Evolutionary conservation across 2,113 vertebrate species (phyloP), one percentile per base, ranked within the genome.

Genomic region (Amia ocellicauda): DNA sequence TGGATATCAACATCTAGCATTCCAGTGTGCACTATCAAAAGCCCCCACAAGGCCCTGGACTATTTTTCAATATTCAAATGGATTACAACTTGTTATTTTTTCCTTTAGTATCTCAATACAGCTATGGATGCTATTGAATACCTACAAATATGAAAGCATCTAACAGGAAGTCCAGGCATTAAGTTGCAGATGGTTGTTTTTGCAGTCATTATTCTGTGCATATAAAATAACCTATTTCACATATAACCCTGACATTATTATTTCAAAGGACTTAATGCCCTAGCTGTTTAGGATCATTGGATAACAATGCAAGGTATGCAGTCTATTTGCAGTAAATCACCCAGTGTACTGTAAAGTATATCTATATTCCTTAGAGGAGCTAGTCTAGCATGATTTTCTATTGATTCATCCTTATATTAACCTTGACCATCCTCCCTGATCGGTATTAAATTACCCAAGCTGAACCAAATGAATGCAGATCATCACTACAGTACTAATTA

Each of bases 161-260:
- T n/a, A 66, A 63, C 69, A 76, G 77, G 69, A 72, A 71, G 70
- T 59, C 68, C 36, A 41, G 66, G 51, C 41, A 51, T 31, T 31
- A 1, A 41, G 28, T 28, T n/a, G n/a, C n/a, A n/a, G n/a, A n/a
- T n/a, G n/a, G n/a, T n/a, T n/a, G n/a, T n/a, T n/a, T n/a, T n/a
- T n/a, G n/a, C n/a, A n/a, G n/a, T n/a, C n/a, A n/a, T n/a, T n/a
- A n/a, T n/a, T n/a, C n/a, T n/a, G n/a, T n/a, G 31, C 1, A 5
- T 36, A 36, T 36, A 36, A 36, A 1, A 36, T 0, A 36, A 11
- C 11, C 31, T 36, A 11, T 36, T 36, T 36, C 11, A 36, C 11
- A 11, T 36, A 36, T 1, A 36, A 11, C 31, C 31, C 31, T 36
- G 31, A 36, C 5, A 36, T 36, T 5, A 36, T 36, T 36, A 7